Conservation (phyloP, 2,113 vertebrate species). For the Octodon degus region DNA sequence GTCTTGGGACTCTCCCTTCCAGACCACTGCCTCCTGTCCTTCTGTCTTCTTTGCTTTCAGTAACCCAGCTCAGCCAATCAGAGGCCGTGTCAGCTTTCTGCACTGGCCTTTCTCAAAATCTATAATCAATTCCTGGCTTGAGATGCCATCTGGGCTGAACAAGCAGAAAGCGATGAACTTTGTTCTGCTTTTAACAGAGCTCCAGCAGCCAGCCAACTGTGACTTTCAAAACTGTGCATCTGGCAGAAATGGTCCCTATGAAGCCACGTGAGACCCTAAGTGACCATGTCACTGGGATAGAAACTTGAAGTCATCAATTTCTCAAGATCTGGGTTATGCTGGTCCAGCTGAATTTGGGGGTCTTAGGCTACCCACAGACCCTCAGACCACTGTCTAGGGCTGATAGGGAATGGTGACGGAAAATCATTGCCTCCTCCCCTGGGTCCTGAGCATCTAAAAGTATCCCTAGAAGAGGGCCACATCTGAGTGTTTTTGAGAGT, state of each 20-base stretch:
- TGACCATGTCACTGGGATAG: not conserved
- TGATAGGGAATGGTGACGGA: not conserved
- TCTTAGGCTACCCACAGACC: not conserved
- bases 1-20: constrained; percentile 11
- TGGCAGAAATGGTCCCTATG: not conserved
- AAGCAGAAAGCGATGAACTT: constrained; percentile 47
- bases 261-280: accelerated
- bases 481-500: not conserved
- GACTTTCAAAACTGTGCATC: not conserved
- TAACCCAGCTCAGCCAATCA: constrained; percentile 46
- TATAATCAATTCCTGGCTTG: constrained; percentile 59
- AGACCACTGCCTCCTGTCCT: constrained; percentile 25
- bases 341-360: not conserved
- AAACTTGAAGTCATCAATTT: not conserved
- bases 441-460: not conserved
- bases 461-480: not conserved
- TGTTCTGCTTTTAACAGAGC: constrained; percentile 1
- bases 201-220: not conserved
- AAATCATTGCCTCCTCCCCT: not conserved
- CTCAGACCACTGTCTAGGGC: not conserved
- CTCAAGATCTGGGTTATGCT: not conserved
- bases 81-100: not conserved
- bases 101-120: constrained; percentile 46
- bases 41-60: constrained; percentile 27
- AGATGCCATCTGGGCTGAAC: constrained; percentile 55